Conservation (phyloP, 53 echinoderm and acorn worm species). For the Zoroaster sp. region DNA sequence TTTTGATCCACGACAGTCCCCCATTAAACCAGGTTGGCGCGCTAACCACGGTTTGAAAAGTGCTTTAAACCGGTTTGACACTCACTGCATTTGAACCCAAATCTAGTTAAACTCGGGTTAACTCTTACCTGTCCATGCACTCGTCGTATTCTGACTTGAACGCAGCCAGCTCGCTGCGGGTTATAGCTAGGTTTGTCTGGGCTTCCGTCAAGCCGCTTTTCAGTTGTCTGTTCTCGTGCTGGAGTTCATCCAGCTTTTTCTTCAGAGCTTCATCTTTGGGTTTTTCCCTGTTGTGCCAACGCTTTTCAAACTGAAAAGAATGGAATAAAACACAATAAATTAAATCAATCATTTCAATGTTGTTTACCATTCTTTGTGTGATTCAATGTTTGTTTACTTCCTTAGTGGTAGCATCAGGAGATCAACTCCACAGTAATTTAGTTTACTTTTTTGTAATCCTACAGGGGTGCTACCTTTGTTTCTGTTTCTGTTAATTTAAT, state of each 20-base stretch:
- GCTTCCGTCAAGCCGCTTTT: constrained; percentile 83
- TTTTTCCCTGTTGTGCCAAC: constrained; percentile 71
- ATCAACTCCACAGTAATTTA: no score
- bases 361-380: no score
- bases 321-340: neutral
- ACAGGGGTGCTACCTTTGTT: no score
- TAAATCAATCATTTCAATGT: neutral
- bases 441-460: no score
- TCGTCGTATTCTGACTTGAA: constrained; percentile 91
- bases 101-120: neutral
- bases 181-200: constrained; percentile 81
- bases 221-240: constrained; percentile 79
- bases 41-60: neutral
- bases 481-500: no score
- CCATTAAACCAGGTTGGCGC: neutral
- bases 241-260: constrained; percentile 77
- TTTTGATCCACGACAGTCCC: neutral
- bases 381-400: no score
- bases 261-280: constrained; percentile 77
- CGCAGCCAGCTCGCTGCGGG: constrained; percentile 77
- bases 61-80: neutral
- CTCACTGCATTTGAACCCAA: neutral
- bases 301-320: constrained; percentile 51
- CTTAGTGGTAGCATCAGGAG: no score
- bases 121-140: constrained; percentile 62